These are phyloP conservation scores for Halcyon leucocephala DNA, from an alignment of 2,797 vertebrate genomes.

Conservation along the genomic window DNA sequence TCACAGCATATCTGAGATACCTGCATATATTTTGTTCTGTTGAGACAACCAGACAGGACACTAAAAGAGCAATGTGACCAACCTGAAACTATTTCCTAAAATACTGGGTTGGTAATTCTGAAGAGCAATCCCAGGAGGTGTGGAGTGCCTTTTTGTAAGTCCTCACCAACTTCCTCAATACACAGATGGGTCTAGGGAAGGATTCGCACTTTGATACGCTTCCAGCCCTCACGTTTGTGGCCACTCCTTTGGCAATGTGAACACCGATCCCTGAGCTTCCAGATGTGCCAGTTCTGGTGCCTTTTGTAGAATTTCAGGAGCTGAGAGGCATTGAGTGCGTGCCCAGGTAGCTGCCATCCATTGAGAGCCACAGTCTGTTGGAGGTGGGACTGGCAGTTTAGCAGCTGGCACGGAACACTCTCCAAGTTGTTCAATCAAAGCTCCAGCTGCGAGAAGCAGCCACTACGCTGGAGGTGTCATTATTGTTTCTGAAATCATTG, in stretches of 20 bases:
- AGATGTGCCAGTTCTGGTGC: background rate
- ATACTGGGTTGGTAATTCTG: background rate
- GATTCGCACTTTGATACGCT: rapidly evolving
- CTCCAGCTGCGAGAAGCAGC: constrained; percentile 21
- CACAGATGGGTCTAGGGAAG: background rate
- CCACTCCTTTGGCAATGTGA: background rate
- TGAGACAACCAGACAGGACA: background rate
- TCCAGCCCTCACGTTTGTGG: rapidly evolving
- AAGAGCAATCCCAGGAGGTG: background rate
- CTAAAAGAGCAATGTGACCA: background rate
- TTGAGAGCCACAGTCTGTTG: rapidly evolving
- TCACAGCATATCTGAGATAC: background rate
- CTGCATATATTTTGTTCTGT: rapidly evolving
- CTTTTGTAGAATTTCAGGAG: background rate
- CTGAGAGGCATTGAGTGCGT: background rate
- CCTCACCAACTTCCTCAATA: rapidly evolving
- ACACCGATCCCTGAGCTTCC: rapidly evolving
- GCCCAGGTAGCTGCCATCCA: background rate
- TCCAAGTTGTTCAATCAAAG: background rate
- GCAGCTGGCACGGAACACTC: background rate
- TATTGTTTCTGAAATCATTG: background rate
- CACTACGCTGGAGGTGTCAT: background rate
- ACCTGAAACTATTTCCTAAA: background rate
- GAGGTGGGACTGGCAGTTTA: background rate
- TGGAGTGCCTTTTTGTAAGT: rapidly evolving